phyloP scores from a whole-genome alignment of 2,113 vertebrate species.

The Thymallus thymallus region DNA sequence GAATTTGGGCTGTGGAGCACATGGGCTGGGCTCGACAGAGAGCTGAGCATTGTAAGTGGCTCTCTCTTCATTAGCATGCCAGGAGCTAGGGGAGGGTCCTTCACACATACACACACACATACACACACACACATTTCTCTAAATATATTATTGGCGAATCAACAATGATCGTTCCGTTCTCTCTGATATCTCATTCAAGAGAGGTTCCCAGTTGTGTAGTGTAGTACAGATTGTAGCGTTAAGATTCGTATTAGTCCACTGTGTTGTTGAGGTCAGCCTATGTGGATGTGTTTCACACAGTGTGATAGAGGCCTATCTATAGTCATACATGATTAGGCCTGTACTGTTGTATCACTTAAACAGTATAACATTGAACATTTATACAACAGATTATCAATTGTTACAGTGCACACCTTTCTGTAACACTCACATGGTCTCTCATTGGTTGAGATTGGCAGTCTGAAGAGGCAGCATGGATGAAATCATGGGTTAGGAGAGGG shows the following conservation, averaged over 20 bases:
- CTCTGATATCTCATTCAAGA: slow-evolving; percentile 51
- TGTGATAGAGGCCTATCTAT: slow-evolving; percentile 69
- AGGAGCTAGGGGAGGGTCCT: neutral
- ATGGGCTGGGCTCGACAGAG: slow-evolving; percentile 28
- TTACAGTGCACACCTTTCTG: neutral
- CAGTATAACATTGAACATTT: too few species aligned
- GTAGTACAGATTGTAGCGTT: slow-evolving; percentile 57
- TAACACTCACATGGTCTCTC: neutral
- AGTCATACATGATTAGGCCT: slow-evolving; percentile 54
- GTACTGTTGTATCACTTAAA: too few species aligned
- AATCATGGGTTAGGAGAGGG: slow-evolving; percentile 17
- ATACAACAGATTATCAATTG: too few species aligned
- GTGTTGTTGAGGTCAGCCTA: slow-evolving; percentile 55
- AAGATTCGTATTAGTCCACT: slow-evolving; percentile 68
- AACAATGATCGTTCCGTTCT: slow-evolving; percentile 48
- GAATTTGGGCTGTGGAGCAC: slow-evolving; percentile 60
- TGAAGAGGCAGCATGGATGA: slow-evolving; percentile 36
- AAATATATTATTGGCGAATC: slow-evolving; percentile 34
- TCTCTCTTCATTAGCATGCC: slow-evolving; percentile 65
- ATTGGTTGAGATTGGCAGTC: slow-evolving; percentile 45
- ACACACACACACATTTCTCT: neutral
- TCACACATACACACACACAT: slow-evolving; percentile 31
- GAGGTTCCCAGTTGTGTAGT: slow-evolving; percentile 66
- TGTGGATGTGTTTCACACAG: too few species aligned
- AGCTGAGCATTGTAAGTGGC: slow-evolving; percentile 51